These are phyloP conservation scores for Trichogramma pretiosum DNA, from an alignment of 1,140 invertebrate species.

Conservation along the genomic window DNA sequence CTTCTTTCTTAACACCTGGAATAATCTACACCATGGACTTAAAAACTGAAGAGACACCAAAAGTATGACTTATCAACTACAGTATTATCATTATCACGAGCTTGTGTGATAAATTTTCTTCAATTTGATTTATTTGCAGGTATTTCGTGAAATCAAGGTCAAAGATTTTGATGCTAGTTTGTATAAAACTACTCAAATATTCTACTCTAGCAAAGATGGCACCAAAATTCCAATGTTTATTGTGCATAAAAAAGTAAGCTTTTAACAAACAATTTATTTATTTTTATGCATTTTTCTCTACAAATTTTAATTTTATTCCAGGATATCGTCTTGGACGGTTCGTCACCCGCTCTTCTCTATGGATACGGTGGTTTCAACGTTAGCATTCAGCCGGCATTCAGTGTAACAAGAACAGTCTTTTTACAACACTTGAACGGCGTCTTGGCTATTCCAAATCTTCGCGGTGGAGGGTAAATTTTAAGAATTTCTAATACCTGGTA, in stretches of 20 bases:
- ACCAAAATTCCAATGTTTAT: slow-evolving; percentile 98
- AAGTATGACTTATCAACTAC: slow-evolving; percentile 22
- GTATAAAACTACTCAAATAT: slow-evolving; percentile 84
- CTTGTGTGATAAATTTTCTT: too few relatives aligned
- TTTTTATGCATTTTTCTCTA: too few relatives aligned
- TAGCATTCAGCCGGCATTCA: slow-evolving; percentile 78
- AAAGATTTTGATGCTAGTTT: slow-evolving; percentile 71
- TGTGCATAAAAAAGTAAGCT: slow-evolving; percentile 67
- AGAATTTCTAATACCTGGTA: background rate
- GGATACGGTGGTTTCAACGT: slow-evolving; percentile 98
- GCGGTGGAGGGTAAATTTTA: slow-evolving; percentile 78
- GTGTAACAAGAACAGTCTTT: slow-evolving; percentile 74
- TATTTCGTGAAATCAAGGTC: slow-evolving; percentile 77
- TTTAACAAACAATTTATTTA: slow-evolving; percentile 11
- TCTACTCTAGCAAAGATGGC: slow-evolving; percentile 91
- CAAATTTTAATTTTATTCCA: slow-evolving; percentile 26
- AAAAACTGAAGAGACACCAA: slow-evolving; percentile 51
- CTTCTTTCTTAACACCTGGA: slow-evolving; percentile 86
- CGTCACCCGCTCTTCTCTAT: slow-evolving; percentile 76
- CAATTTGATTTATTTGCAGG: slow-evolving; percentile 43
- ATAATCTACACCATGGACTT: slow-evolving; percentile 85
- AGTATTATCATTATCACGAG: too few relatives aligned
- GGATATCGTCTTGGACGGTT: slow-evolving; percentile 57
- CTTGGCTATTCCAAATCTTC: slow-evolving; percentile 85
- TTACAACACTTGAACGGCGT: slow-evolving; percentile 85